These are phyloP conservation scores for Gnatocerus cornutus DNA, from an alignment of 2,888 invertebrate genomes.

Conservation along the genomic window DNA sequence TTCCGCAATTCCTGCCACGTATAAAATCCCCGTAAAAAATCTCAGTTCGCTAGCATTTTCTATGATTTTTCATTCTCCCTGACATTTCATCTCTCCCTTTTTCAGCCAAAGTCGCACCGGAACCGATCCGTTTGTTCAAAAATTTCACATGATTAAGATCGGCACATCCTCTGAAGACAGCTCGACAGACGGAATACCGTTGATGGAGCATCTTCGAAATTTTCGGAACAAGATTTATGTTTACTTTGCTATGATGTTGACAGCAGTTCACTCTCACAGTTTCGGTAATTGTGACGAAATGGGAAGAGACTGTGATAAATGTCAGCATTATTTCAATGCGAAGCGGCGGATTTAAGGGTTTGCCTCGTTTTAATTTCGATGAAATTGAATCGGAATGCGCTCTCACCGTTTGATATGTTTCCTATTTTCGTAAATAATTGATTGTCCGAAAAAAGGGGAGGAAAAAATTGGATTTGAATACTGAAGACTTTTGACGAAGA, in stretches of 20 bases:
- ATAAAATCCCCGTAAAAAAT: neutral
- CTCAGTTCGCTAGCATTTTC: neutral
- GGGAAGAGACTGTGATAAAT: constrained; percentile 58
- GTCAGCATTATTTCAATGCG: constrained; percentile 54
- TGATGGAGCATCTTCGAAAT: constrained; percentile 56
- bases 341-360: constrained; percentile 49
- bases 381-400: constrained; percentile 44
- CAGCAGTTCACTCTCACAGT: constrained; percentile 52
- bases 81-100: constrained; percentile 8
- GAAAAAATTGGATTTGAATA: constrained; percentile 1
- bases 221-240: constrained; percentile 57
- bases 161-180: constrained; percentile 39
- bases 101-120: neutral
- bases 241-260: constrained; percentile 52
- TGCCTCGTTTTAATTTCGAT: constrained; percentile 50
- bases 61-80: neutral
- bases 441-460: constrained; percentile 7
- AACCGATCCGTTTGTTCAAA: constrained; percentile 34
- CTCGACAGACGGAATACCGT: constrained; percentile 50
- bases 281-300: constrained; percentile 53
- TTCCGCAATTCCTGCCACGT: neutral
- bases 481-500: neutral
- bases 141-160: constrained; percentile 46
- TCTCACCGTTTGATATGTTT: constrained; percentile 46
- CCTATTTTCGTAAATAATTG: constrained; percentile 32